Percentiles rank a stretch among this genome's conserved stretches.
Conservation (phyloP, 2,797 vertebrate species). For the Hylomyscus alleni region DNA sequence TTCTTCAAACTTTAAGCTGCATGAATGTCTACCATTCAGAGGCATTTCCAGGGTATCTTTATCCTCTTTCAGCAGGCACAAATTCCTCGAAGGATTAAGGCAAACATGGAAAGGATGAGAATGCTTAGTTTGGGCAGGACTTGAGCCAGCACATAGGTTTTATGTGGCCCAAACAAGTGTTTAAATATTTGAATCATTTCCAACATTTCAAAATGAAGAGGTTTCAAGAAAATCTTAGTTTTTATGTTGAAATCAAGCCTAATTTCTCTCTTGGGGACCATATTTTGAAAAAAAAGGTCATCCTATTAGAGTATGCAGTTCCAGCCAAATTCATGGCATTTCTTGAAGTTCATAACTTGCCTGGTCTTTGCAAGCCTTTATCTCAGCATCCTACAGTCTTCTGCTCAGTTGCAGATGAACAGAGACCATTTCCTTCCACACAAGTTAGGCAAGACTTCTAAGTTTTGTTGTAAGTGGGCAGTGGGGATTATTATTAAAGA, state of each 20-base stretch:
- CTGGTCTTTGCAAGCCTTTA: background rate
- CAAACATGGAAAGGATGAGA: conserved; percentile 11
- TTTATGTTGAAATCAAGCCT: conserved; percentile 6
- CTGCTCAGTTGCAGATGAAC: background rate
- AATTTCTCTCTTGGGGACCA: background rate
- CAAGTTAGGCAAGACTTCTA: background rate
- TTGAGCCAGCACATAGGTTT: conserved; percentile 24
- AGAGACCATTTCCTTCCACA: background rate
- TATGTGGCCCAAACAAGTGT: conserved; percentile 61
- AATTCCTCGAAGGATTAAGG: conserved; percentile 80
- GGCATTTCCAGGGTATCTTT: conserved; percentile 48
- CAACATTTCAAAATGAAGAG: conserved; percentile 65
- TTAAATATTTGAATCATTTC: conserved; percentile 73
- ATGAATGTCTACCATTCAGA: background rate
- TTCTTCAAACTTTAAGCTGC: conserved; percentile 8
- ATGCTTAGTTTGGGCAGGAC: conserved; percentile 8
- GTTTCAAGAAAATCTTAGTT: conserved; percentile 57
- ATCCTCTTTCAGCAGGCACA: conserved; percentile 54
- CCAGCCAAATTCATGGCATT: background rate
- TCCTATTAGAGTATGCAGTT: background rate
- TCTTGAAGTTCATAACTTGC: background rate
- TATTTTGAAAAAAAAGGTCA: background rate
- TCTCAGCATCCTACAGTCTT: background rate
- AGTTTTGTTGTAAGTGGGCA: conserved; percentile 43
- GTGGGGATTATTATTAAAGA: background rate